Conservation (phyloP, 30 jellyfish, hydroid and myxozoan species). For the Hydractinia symbiolongicarpus region DNA sequence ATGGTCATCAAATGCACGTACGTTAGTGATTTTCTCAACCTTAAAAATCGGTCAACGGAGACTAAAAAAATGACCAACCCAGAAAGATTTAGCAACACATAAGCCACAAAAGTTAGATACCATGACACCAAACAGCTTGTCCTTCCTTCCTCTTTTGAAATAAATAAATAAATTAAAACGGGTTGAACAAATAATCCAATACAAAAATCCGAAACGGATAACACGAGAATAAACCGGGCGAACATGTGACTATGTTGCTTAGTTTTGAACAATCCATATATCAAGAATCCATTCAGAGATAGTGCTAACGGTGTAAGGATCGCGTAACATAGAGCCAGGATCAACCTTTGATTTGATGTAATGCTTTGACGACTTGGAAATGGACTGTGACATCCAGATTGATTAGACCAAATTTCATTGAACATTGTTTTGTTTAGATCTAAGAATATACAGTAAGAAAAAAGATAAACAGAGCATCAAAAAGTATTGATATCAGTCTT, state of each 20-base stretch:
- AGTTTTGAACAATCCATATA: conserved; percentile 22
- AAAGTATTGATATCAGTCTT: too few relatives aligned
- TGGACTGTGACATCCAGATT: conserved; percentile 3
- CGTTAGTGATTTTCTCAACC: not conserved
- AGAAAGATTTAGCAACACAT: conserved; percentile 14
- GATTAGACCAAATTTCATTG: not conserved
- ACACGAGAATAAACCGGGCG: conserved; percentile 7
- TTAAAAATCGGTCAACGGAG: conserved; percentile 9
- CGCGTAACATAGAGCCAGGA: not conserved
- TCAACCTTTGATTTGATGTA: not conserved
- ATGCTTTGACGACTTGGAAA: conserved; percentile 16
- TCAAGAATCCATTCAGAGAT: conserved; percentile 12
- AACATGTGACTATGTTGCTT: conserved; percentile 13
- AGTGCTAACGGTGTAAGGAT: conserved; percentile 10
- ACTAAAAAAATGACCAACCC: conserved; percentile 17
- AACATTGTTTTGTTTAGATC: not conserved
- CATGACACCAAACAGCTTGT: conserved; percentile 6
- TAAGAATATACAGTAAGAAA: too few relatives aligned
- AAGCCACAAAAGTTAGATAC: conserved; percentile 4
- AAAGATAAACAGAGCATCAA: too few relatives aligned
- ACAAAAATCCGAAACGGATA: conserved; percentile 13
- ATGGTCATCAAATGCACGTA: not conserved
- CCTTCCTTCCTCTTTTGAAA: not conserved
- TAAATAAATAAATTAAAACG: not conserved
- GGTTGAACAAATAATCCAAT: conserved; percentile 22